Evolutionary conservation across 2,797 vertebrate species (phyloP).

Genomic region (Lates japonicus): DNA sequence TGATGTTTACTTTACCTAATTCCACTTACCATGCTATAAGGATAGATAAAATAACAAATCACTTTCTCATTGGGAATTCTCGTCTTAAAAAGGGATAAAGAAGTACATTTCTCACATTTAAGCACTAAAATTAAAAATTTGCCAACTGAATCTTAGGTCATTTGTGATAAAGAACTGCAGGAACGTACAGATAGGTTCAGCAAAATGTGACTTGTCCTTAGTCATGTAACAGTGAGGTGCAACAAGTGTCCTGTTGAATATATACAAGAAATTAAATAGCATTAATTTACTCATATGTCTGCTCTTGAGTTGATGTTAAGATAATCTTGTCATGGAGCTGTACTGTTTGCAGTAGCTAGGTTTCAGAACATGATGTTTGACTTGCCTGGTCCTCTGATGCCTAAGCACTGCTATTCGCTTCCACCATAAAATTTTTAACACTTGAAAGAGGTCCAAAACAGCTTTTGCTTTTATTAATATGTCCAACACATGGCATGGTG

Average conservation of each 20-base stretch:
- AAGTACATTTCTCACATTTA: conserved; percentile 29
- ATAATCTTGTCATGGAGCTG: conserved; percentile 40
- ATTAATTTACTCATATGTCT: conserved; percentile 6
- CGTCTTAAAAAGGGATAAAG: conserved; percentile 30
- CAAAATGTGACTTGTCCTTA: background rate
- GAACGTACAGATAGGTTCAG: background rate
- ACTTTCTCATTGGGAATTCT: conserved; percentile 9
- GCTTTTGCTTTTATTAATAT: conserved; percentile 82
- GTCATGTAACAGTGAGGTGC: background rate
- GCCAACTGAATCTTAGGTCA: conserved; percentile 5
- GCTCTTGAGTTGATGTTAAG: conserved; percentile 19
- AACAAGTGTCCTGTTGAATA: background rate
- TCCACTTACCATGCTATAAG: no score
- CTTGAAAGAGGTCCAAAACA: conserved; percentile 78
- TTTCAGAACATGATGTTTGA: conserved; percentile 81
- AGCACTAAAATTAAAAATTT: conserved; percentile 25
- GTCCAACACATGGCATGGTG: conserved; percentile 70
- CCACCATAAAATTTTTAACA: conserved; percentile 74
- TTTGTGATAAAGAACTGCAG: conserved; percentile 18
- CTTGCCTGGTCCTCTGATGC: conserved; percentile 66
- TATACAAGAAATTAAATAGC: background rate
- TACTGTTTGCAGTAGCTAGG: conserved; percentile 74
- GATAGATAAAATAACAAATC: conserved; percentile 45
- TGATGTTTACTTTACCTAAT: conserved; percentile 45
- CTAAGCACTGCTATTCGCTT: conserved; percentile 63